Base-by-base conservation (phyloP, 2,888 invertebrate species). In the Ethmia dodecea region DNA sequence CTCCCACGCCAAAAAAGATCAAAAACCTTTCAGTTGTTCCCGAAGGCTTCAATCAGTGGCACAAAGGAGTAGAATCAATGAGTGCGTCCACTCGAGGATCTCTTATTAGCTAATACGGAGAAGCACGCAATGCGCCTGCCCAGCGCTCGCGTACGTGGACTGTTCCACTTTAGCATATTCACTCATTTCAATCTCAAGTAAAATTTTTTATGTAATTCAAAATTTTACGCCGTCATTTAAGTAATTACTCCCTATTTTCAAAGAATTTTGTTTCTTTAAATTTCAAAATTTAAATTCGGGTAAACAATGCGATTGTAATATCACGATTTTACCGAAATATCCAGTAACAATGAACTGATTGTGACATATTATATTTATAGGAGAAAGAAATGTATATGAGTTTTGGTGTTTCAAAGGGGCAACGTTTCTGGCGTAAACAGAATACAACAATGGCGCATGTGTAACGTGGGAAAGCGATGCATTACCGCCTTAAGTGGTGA, bases 391-490 rank as follows among this genome's bases (percentile, higher is more conserved):
- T n/a, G n/a, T n/a, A n/a, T n/a, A n/a, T n/a, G n/a, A n/a, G n/a
- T n/a, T n/a, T n/a, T n/a, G n/a, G n/a, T n/a, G n/a, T n/a, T n/a
- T n/a, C n/a, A n/a, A n/a, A 22, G n/a, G 22, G n/a, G 22, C n/a
- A 12, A 18, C 6, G 10, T 3, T 6, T n/a, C 12, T 11, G 54
- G 34, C 18, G n/a, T 16, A 66, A 62, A 52, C 33, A 51, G 52
- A 61, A 42, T 47, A 41, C 18, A 50, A 35, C 55, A 37, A 31
- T 33, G 28, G 41, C 51, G 49, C 57, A 58, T 57, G 52, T 59
- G 61, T 58, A 58, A 52, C 74, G 74, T 75, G 75, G 66, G 74
- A 75, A 75, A 61, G 48, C 49, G 52, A 64, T 58, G 59, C 67
- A 72, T 72, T 73, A 70, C 63, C 49, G 52, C 48, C 58, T 47